Conservation (phyloP, 2,113 vertebrate species). For the Osmerus eperlanus region DNA sequence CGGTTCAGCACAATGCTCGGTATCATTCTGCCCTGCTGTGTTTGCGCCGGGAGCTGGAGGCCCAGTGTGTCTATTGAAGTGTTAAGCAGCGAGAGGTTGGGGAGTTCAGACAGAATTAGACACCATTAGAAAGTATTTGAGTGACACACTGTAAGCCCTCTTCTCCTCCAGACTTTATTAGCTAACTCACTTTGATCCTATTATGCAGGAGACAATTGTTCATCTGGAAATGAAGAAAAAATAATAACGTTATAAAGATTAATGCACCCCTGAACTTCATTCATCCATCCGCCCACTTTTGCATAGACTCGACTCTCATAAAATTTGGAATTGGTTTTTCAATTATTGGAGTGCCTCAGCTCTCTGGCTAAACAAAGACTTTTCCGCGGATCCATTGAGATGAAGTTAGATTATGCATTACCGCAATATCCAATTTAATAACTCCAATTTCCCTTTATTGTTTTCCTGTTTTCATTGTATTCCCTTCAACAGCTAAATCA, state of each 20-base stretch:
- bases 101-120: slow-evolving; percentile 68
- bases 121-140: slow-evolving; percentile 66
- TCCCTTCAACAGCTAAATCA: slow-evolving; percentile 63
- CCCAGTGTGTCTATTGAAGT: slow-evolving; percentile 65
- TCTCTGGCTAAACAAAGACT: slow-evolving; percentile 75
- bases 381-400: slow-evolving; percentile 66
- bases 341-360: slow-evolving; percentile 69
- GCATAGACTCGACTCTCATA: slow-evolving; percentile 62
- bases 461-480: slow-evolving; percentile 73
- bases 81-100: slow-evolving; percentile 60
- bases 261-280: slow-evolving; percentile 69
- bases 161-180: slow-evolving; percentile 71
- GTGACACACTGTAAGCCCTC: slow-evolving; percentile 62
- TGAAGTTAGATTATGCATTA: slow-evolving; percentile 74
- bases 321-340: slow-evolving; percentile 78
- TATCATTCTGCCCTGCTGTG: slow-evolving; percentile 49
- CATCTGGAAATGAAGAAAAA: slow-evolving; percentile 68
- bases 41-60: slow-evolving; percentile 53
- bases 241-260: slow-evolving; percentile 76
- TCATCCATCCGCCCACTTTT: slow-evolving; percentile 61
- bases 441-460: slow-evolving; percentile 73
- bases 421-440: slow-evolving; percentile 77
- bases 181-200: slow-evolving; percentile 71
- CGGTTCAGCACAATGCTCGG: slow-evolving; percentile 61
- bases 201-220: slow-evolving; percentile 72